Base-by-base conservation (phyloP, 2,113 vertebrate species). In the Heterotis niloticus region DNA sequence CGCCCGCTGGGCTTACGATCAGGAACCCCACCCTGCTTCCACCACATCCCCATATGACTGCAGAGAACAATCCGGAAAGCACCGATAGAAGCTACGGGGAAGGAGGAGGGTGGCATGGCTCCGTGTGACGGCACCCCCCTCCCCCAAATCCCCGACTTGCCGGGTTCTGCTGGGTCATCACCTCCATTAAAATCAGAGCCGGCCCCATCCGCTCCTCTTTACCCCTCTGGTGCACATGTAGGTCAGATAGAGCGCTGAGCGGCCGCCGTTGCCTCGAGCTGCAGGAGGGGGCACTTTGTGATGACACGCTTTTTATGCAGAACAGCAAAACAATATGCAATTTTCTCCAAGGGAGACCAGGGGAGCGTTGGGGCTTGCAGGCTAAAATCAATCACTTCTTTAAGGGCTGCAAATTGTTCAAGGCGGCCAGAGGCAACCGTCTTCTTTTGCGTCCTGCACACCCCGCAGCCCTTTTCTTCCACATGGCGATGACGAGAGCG, bases 271-370 rank as follows among this genome's bases (percentile, higher is more conserved):
- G 34, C 29, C 57, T 65, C 51, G 75, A 44, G 75, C 65, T 52
- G 65, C 44, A 65, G 75, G 60, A 65, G 20, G 9, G 34, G 12
- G 68, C 70, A 29, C 64, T 26, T 75, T 68, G 17, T 56, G 17
- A 64, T 75, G 62, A 80, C 28, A 57, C 18, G 24, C 26, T 80
- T 75, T 75, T 54, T 75, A 75, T 75, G 71, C 78, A 79, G 66
- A 79, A 60, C 34, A 67, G 23, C 54, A 59, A 77, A 77, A 77
- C 73, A 75, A 75, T 77, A 64, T 77, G 75, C 62, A 77, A 77
- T 77, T 64, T 44, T 72, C 29, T 18, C 29, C 18, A n/a, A 72
- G 69, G 29, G 14, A n/a, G 59, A 26, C 18, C 10, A 51, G 60
- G 28, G 17, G 20, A 23, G 20, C n/a, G 24, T 20, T 5, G n/a